These are phyloP conservation scores for Ommatoiulus sabulosus DNA, from an alignment of 2,888 invertebrate species.

Conservation along the genomic window DNA sequence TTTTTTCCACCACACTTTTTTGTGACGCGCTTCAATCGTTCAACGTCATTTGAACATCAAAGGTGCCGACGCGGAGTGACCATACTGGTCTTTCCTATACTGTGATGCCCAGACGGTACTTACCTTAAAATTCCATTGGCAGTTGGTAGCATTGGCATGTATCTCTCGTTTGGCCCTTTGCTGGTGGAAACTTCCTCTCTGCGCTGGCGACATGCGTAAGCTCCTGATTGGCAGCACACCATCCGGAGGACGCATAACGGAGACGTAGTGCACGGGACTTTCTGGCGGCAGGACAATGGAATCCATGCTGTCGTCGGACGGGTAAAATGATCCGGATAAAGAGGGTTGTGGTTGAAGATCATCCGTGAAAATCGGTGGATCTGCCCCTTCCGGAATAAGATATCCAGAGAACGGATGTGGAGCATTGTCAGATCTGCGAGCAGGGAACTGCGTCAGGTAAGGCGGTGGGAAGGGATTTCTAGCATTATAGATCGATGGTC, in stretches of 20 bases:
- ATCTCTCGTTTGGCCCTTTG: conserved; percentile 41
- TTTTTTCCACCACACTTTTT: too few relatives aligned
- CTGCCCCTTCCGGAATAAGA: background rate
- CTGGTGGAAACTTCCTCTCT: conserved; percentile 17
- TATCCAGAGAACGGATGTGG: conserved; percentile 31
- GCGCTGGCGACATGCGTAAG: conserved; percentile 38
- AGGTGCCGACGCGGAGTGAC: background rate
- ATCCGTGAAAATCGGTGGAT: background rate
- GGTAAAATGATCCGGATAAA: background rate
- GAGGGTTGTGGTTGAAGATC: background rate
- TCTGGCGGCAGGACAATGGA: conserved; percentile 37
- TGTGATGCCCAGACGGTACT: background rate
- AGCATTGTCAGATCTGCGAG: background rate
- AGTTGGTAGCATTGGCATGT: conserved; percentile 51
- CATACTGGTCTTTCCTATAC: background rate
- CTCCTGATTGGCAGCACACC: conserved; percentile 54
- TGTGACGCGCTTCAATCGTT: too few relatives aligned
- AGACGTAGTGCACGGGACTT: conserved; percentile 55
- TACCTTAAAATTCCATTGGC: conserved; percentile 58
- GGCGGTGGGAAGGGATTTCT: conserved; percentile 38
- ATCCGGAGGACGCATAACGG: conserved; percentile 54
- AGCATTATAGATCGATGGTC: background rate
- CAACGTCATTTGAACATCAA: background rate
- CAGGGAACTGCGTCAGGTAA: conserved; percentile 31
- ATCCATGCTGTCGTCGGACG: background rate